A percentile compares a stretch with the other conserved stretches of the same genome.
These are phyloP conservation scores for Sphaerodactylus townsendi DNA, from an alignment of 2,113 vertebrate species.

Conservation along the genomic window DNA sequence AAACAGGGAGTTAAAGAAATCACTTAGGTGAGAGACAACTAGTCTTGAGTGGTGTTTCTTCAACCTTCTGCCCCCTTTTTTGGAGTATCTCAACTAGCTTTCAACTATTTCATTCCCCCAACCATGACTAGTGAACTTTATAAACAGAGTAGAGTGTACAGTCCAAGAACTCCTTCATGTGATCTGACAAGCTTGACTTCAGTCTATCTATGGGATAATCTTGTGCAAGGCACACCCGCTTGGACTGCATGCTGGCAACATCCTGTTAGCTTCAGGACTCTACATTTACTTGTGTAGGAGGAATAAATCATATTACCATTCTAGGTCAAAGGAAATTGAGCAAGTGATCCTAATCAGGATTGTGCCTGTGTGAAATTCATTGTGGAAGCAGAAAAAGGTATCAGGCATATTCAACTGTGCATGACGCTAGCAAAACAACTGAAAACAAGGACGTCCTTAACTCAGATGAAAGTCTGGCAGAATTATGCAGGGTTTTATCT, in stretches of 20 bases:
- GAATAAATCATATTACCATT: slow-evolving; percentile 18
- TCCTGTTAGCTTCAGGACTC: neutral
- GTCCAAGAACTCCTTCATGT: neutral
- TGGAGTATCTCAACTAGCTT: neutral
- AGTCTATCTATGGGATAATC: neutral
- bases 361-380: neutral
- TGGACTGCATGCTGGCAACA: neutral
- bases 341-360: slow-evolving; percentile 12
- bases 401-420: neutral
- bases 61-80: neutral
- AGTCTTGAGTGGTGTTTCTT: neutral
- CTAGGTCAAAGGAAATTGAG: neutral
- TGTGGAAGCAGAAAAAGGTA: neutral
- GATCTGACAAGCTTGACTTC: neutral
- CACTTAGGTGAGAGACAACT: neutral
- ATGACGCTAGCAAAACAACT: neutral
- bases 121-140: neutral
- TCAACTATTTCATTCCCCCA: neutral
- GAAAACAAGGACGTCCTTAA: neutral
- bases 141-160: neutral
- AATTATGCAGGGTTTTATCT: neutral
- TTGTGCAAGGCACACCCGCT: neutral
- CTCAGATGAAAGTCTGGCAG: neutral
- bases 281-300: neutral
- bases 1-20: too few species aligned